Evolutionary conservation across 53 echinoderm and acorn worm species (phyloP).

Genomic region (Hippasteria phrygiana): DNA sequence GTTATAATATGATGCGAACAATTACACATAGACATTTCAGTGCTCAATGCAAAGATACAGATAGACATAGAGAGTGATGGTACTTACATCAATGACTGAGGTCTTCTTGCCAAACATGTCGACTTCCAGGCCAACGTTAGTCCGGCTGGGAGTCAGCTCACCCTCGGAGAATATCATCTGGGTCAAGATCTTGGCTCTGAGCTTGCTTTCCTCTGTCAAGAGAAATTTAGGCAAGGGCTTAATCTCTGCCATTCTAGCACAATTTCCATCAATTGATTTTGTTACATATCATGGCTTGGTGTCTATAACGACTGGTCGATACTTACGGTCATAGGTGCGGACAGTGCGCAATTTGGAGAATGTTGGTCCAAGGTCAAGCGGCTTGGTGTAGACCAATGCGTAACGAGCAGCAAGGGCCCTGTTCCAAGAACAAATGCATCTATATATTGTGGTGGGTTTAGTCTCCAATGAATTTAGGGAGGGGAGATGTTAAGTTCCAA

Average conservation of each 20-base stretch:
- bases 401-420: conserved; percentile 70
- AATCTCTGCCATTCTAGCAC: not conserved
- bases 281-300: not conserved
- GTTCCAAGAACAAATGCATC: not conserved
- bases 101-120: conserved; percentile 59
- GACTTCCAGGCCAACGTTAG: conserved; percentile 24
- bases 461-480: too few species aligned
- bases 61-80: not conserved
- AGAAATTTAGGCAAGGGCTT: not conserved
- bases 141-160: conserved; percentile 42
- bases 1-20: not conserved
- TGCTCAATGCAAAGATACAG: too few species aligned
- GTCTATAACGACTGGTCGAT: too few species aligned
- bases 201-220: conserved; percentile 31
- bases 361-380: conserved; percentile 51
- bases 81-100: conserved; percentile 33
- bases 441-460: too few species aligned
- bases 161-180: conserved; percentile 63
- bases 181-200: conserved; percentile 23
- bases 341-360: conserved; percentile 52
- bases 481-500: too few species aligned
- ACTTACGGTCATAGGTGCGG: conserved; percentile 41
- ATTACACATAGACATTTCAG: too few species aligned
- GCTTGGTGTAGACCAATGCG: conserved; percentile 44
- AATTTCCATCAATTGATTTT: not conserved